phyloP scores from a whole-genome alignment of 2,113 vertebrate species.

The Crotalus helleri region DNA sequence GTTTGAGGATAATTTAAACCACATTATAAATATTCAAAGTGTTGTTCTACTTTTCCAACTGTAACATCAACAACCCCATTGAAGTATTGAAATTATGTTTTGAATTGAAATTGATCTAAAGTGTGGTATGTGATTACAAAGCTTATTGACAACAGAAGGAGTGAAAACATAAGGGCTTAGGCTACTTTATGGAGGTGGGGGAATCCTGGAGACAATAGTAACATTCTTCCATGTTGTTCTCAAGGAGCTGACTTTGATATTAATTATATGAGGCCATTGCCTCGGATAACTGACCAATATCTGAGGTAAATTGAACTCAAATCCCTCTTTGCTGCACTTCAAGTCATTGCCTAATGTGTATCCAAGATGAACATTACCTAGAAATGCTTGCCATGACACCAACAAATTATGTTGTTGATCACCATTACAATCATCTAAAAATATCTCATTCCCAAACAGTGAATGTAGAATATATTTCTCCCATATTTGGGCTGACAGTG shows the following conservation, averaged over 20 bases:
- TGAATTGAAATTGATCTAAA: background rate
- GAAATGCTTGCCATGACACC: background rate
- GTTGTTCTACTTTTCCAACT: too few species aligned
- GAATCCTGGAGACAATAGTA: background rate
- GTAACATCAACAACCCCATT: too few species aligned
- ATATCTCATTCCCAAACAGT: background rate
- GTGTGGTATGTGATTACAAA: background rate
- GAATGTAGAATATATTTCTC: too few species aligned
- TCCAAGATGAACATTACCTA: background rate
- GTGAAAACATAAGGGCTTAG: background rate
- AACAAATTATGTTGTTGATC: background rate
- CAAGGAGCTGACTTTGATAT: background rate
- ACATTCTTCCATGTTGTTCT: background rate
- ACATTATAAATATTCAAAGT: background rate
- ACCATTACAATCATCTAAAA: background rate
- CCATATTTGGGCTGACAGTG: too few species aligned
- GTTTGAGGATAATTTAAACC: background rate
- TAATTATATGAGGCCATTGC: background rate
- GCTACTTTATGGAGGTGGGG: background rate
- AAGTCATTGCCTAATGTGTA: background rate
- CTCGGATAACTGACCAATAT: background rate
- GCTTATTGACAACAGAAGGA: background rate
- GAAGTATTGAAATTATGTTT: background rate
- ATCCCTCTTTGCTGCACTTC: background rate
- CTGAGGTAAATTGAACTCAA: background rate